Evolutionary conservation across 2,888 invertebrate genomes (phyloP), one percentile per base, ranked within the genome.

Genomic region (Deilephila porcellus): DNA sequence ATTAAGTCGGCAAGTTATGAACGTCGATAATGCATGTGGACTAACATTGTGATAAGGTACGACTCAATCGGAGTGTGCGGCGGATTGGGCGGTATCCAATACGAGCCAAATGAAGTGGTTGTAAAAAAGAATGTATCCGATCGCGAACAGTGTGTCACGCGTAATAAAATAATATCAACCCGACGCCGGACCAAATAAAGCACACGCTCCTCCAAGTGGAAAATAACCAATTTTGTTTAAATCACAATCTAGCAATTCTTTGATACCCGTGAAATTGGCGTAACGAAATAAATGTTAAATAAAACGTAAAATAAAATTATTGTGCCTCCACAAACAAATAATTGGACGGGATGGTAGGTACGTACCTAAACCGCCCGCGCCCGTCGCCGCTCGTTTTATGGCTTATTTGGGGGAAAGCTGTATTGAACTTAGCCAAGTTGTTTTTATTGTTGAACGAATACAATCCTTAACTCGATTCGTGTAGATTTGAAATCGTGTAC

Each of bases 281-380:
- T 93, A 94, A 93, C 94, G 94, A 91, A 92, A 94, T 94, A 94
- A 94, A 94, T 94, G 94, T 94, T 94, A 93, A 94, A 94, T 94
- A 94, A 94, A 94, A 94, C 93, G 94, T 92, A 93, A 93, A 94
- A 94, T 93, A 94, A 94, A 94, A 94, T 93, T 92, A 93, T 93
- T 92, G 91, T 91, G 93, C 93, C 92, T 93, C 93, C 93, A 90
- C 93, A 93, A 94, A 94, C 94, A 94, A 93, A 94, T 94, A 93
- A 94, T 94, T 93, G 93, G 91, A 91, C 90, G 91, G 93, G 93
- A 90, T 86, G 85, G 84, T 85, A 86, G 83, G 86, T 87, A 89
- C 88, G 85, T 87, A 86, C 83, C 86, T 83, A 86, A 85, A 87
- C 86, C 88, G 88, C 88, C 88, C 88, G 91, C 91, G 92, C 91